These are phyloP conservation scores for Frieseomelitta varia DNA, from an alignment of 1,140 invertebrate genomes.

Conservation along the genomic window DNA sequence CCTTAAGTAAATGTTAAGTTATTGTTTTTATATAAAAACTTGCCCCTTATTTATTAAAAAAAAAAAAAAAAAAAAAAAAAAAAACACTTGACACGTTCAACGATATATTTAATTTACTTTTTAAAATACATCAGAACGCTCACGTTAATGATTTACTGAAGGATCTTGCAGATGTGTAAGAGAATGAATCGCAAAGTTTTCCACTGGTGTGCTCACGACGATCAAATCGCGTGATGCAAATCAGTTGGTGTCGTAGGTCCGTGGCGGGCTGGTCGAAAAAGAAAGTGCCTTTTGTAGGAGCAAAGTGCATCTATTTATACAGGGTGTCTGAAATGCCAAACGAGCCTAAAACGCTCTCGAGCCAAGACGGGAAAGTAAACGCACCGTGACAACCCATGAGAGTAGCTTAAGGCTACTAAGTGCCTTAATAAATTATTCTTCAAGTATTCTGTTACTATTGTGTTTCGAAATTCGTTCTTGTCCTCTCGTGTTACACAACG, in stretches of 20 bases:
- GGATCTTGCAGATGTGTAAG: not conserved
- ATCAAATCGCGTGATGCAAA: conserved; percentile 30
- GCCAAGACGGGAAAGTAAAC: conserved; percentile 72
- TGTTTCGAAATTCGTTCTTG: conserved; percentile 45
- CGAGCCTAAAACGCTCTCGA: conserved; percentile 70
- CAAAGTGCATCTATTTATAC: conserved; percentile 78
- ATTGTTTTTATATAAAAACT: not conserved
- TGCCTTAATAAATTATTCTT: conserved; percentile 78
- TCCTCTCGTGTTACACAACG: not conserved
- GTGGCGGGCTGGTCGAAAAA: conserved; percentile 51
- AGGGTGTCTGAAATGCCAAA: conserved; percentile 74
- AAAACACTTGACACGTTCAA: not conserved
- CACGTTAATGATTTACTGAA: not conserved
- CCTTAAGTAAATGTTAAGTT: not conserved
- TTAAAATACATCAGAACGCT: no score
- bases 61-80: no score
- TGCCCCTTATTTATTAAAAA: conserved; percentile 16
- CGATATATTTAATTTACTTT: no score
- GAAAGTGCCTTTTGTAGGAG: conserved; percentile 76
- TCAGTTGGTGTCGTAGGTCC: conserved; percentile 49
- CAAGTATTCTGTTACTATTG: conserved; percentile 61
- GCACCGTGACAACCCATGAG: conserved; percentile 73
- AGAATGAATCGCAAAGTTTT: not conserved
- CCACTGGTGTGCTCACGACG: not conserved
- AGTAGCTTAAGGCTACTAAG: conserved; percentile 65